These are phyloP conservation scores for Manis crassicaudata DNA, from an alignment of 2,797 vertebrate species.

Conservation along the genomic window DNA sequence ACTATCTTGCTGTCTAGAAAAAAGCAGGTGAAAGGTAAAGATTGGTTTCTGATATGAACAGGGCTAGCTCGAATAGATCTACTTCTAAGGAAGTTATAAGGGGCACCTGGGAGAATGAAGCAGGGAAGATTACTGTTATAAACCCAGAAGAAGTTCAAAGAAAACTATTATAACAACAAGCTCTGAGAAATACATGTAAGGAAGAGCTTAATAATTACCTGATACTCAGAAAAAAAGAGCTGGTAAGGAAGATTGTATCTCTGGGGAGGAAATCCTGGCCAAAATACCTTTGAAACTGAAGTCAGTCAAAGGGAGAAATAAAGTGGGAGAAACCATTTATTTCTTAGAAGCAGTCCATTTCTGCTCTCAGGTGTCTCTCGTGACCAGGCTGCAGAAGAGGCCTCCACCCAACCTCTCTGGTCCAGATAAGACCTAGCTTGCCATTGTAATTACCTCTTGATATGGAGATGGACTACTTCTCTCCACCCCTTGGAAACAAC, in stretches of 20 bases:
- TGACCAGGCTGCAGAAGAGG: too few species aligned
- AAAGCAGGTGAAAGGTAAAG: not conserved
- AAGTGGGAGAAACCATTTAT: too few species aligned
- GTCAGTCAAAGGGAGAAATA: too few species aligned
- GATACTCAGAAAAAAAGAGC: conserved; percentile 59
- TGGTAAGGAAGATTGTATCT: conserved; percentile 49
- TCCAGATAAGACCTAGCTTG: too few species aligned
- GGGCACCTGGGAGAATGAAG: conserved; percentile 27
- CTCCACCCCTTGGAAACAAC: too few species aligned
- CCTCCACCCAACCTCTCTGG: too few species aligned
- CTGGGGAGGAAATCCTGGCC: too few species aligned
- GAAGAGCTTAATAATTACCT: conserved; percentile 73
- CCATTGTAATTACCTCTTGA: too few species aligned
- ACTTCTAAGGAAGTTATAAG: conserved; percentile 46
- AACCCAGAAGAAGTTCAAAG: conserved; percentile 72
- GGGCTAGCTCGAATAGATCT: conserved; percentile 39
- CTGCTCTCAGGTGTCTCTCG: too few species aligned
- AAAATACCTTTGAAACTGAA: too few species aligned
- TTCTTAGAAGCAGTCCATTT: too few species aligned
- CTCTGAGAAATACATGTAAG: conserved; percentile 71
- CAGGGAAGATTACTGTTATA: conserved; percentile 71
- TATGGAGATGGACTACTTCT: too few species aligned
- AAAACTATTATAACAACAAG: conserved; percentile 72
- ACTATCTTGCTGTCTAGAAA: not conserved
- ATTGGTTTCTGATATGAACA: conserved; percentile 20